Percentiles rank a stretch among this genome's conserved stretches.
Conservation (phyloP, 1,140 invertebrate genomes). For the Eciton burchellii region DNA sequence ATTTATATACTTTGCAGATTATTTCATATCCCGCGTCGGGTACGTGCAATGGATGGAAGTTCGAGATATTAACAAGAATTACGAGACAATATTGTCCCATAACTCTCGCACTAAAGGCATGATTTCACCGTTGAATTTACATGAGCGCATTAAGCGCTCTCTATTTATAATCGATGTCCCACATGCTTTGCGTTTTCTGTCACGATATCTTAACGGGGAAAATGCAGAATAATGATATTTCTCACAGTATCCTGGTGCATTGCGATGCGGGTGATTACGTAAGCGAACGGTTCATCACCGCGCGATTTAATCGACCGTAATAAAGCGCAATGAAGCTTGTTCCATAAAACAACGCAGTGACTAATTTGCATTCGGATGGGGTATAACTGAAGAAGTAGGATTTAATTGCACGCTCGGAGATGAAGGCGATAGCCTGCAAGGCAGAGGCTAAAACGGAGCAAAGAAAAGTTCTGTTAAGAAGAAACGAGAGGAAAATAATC, state of each 20-base stretch:
- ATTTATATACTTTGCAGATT: background rate
- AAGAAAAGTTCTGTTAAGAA: background rate
- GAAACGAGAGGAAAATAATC: no score
- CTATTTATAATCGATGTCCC: no score
- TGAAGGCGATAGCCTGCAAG: background rate
- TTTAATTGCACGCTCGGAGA: background rate
- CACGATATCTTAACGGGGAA: background rate
- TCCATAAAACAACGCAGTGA: background rate
- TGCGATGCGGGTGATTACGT: background rate
- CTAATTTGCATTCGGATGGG: background rate
- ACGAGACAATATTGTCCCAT: background rate
- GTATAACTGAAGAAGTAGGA: background rate
- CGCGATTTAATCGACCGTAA: background rate
- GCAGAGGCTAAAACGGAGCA: background rate
- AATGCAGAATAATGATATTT: background rate
- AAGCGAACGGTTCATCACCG: background rate
- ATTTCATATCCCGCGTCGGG: background rate
- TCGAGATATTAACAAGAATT: background rate
- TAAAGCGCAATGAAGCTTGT: background rate
- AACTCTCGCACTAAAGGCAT: background rate
- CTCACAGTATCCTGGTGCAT: background rate
- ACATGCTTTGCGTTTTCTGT: background rate
- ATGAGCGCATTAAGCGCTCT: background rate
- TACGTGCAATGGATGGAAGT: background rate
- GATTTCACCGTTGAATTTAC: background rate